Evolutionary conservation across 2,888 invertebrate species (phyloP).

Genomic region (Rotaria socialis): DNA sequence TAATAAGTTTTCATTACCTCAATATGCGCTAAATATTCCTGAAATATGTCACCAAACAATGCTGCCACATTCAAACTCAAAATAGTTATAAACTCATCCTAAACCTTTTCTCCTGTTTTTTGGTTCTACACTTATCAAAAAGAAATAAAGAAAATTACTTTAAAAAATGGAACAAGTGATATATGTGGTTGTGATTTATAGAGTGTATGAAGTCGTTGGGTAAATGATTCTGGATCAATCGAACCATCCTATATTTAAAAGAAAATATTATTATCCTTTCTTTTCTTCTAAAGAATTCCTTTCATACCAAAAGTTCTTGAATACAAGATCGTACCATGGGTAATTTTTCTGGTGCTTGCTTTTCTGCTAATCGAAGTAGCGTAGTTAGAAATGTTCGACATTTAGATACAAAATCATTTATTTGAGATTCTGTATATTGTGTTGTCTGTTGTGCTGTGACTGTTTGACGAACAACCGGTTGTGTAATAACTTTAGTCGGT

Average conservation of each 20-base stretch:
- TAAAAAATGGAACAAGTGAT: slow-evolving; percentile 28
- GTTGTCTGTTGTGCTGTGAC: not conserved
- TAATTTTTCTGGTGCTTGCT: slow-evolving; percentile 43
- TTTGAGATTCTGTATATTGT: slow-evolving; percentile 27
- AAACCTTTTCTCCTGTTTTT: not conserved
- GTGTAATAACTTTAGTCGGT: not conserved
- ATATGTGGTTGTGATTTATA: slow-evolving; percentile 33
- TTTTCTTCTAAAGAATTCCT: not conserved
- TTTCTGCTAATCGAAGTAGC: slow-evolving; percentile 43
- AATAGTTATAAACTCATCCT: too few species aligned
- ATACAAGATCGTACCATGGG: slow-evolving; percentile 41
- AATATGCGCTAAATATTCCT: not conserved
- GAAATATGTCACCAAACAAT: not conserved
- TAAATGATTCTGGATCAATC: slow-evolving; percentile 20
- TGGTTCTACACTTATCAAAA: not conserved
- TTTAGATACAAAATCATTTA: slow-evolving; percentile 28
- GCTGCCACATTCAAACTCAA: not conserved
- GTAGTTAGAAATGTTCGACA: slow-evolving; percentile 43
- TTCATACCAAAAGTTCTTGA: slow-evolving; percentile 41
- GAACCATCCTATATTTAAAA: not conserved
- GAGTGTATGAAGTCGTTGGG: not conserved
- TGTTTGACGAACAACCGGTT: slow-evolving; percentile 18
- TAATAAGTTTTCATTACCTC: not conserved
- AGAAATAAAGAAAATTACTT: not conserved
- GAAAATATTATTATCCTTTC: not conserved